Percentiles rank a stretch among this genome's conserved stretches.
phyloP scores from a whole-genome alignment of 2,888 invertebrate species.

The Oxycera nigricornis region DNA sequence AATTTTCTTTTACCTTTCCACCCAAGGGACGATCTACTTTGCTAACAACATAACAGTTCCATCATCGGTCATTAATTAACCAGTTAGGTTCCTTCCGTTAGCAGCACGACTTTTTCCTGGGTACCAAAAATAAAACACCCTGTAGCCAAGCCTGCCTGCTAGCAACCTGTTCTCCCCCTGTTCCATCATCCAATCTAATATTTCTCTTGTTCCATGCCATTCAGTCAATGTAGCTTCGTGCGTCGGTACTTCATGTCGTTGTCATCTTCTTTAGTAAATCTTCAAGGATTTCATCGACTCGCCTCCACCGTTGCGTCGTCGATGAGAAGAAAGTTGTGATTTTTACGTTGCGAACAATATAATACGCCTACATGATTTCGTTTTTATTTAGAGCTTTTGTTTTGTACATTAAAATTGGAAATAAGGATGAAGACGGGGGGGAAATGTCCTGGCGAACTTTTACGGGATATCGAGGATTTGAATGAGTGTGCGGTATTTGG shows the following conservation, averaged over 20 bases:
- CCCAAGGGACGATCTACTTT: background rate
- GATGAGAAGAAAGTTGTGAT: constrained; percentile 14
- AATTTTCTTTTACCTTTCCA: too few relatives aligned
- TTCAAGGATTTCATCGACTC: constrained; percentile 18
- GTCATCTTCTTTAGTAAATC: constrained; percentile 32
- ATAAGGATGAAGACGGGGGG: background rate
- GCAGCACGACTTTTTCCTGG: background rate
- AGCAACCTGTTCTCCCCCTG: background rate
- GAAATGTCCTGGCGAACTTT: background rate
- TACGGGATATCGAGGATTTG: too few relatives aligned
- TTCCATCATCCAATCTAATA: background rate
- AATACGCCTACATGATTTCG: constrained; percentile 36
- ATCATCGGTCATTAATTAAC: constrained; percentile 38
- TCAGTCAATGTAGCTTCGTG: background rate
- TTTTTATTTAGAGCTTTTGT: constrained; percentile 17
- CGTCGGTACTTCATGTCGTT: background rate
- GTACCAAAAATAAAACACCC: background rate
- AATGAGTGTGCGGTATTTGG: too few relatives aligned
- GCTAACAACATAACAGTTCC: constrained; percentile 29
- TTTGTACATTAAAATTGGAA: background rate
- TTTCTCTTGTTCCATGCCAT: background rate
- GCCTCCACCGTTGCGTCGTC: background rate
- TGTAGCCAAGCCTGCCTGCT: background rate
- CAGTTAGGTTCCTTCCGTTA: constrained; percentile 25
- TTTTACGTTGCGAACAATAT: constrained; percentile 30